phyloP scores from a whole-genome alignment of 1,140 invertebrate genomes.

The Drosophila parvula region DNA sequence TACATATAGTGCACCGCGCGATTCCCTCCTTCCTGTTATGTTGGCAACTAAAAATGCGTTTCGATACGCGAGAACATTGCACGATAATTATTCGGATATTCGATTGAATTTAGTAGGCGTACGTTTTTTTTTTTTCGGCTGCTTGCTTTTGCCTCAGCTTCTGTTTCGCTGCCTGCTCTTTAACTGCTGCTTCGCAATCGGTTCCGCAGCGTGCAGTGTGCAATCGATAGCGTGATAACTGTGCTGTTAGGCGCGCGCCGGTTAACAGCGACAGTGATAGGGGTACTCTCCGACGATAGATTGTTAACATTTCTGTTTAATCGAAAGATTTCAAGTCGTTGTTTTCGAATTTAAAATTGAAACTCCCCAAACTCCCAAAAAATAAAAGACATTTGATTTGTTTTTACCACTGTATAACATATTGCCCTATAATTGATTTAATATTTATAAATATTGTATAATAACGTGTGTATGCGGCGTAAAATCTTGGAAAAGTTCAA shows the following conservation, averaged over 20 bases:
- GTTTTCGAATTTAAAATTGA: neutral
- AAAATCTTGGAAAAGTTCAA: conserved; percentile 71
- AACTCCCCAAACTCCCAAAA: neutral
- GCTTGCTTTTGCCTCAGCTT: conserved; percentile 7
- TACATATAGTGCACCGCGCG: conserved; percentile 57
- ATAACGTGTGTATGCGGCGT: conserved; percentile 60
- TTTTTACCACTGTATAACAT: conserved; percentile 63
- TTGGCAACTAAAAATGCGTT: conserved; percentile 25
- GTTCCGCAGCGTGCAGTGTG: neutral
- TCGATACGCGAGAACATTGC: conserved; percentile 17
- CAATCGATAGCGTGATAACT: neutral
- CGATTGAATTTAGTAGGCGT: conserved; percentile 8
- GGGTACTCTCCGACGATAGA: too few relatives aligned
- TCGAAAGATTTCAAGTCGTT: neutral
- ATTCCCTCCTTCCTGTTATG: conserved; percentile 44
- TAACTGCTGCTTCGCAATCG: conserved; percentile 2
- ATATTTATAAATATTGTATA: conserved; percentile 51
- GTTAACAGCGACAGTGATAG: too few relatives aligned
- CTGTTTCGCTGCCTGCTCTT: conserved; percentile 9
- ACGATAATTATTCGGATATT: conserved; percentile 13
- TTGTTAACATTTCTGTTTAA: neutral
- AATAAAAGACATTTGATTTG: neutral
- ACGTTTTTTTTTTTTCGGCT: conserved; percentile 12
- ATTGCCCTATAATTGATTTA: conserved; percentile 79
- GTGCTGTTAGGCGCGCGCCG: too few relatives aligned